These are phyloP conservation scores for Porites australiensis DNA, from an alignment of 64 coral and sea anemone genomes.

Conservation along the genomic window DNA sequence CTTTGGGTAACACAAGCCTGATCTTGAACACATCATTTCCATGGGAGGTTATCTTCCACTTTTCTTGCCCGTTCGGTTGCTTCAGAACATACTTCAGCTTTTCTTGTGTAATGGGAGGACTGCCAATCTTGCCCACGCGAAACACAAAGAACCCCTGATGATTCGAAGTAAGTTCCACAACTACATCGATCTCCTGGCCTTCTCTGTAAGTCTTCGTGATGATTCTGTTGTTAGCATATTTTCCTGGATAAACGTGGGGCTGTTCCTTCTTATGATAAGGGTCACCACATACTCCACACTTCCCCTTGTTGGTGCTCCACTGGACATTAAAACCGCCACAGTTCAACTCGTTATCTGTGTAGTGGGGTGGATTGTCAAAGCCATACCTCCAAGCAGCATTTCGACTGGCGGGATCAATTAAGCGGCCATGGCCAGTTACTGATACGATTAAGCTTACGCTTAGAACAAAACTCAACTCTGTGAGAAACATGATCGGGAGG, in stretches of 20 bases:
- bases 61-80: slow-evolving; percentile 45
- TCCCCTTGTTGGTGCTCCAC: slow-evolving; percentile 62
- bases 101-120: slow-evolving; percentile 73
- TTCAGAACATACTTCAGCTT: slow-evolving; percentile 66
- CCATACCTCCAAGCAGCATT: slow-evolving; percentile 65
- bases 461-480: not conserved
- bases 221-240: slow-evolving; percentile 41
- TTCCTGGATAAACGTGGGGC: slow-evolving; percentile 50
- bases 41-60: slow-evolving; percentile 52
- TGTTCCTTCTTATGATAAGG: slow-evolving; percentile 28
- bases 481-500: no score
- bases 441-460: not conserved
- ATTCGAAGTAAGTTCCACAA: slow-evolving; percentile 71
- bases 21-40: slow-evolving; percentile 63
- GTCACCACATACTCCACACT: slow-evolving; percentile 84
- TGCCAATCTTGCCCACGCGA: slow-evolving; percentile 71
- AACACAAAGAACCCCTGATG: slow-evolving; percentile 78
- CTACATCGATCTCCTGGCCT: slow-evolving; percentile 60
- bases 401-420: slow-evolving; percentile 58
- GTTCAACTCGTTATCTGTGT: slow-evolving; percentile 73
- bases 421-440: slow-evolving; percentile 64
- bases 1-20: slow-evolving; percentile 35
- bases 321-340: slow-evolving; percentile 78
- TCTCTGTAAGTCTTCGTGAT: slow-evolving; percentile 72
- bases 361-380: slow-evolving; percentile 49